Evolutionary conservation across 2,888 invertebrate genomes (phyloP).

Genomic region (Drosophila nr. perissopoda): DNA sequence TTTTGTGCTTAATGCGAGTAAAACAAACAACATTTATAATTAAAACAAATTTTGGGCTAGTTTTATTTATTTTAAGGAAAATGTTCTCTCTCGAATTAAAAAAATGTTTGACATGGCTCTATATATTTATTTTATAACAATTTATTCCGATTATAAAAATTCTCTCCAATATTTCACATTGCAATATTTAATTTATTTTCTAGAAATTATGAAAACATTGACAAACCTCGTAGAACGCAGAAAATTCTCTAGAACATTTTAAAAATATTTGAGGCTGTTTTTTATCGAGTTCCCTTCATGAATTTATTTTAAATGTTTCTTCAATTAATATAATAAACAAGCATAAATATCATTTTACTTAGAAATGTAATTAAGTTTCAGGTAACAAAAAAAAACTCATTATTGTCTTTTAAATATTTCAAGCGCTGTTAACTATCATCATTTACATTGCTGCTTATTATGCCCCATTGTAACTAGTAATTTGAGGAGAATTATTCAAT

Average conservation of each 20-base stretch:
- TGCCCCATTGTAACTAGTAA: conserved; percentile 30
- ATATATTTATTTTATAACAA: neutral
- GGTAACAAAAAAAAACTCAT: neutral
- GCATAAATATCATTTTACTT: neutral
- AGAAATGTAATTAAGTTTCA: neutral
- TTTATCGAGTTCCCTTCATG: neutral
- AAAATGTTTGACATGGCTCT: neutral
- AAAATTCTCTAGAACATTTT: neutral
- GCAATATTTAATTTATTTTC: neutral
- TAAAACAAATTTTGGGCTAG: neutral
- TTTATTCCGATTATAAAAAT: neutral
- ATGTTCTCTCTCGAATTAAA: neutral
- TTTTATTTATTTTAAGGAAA: neutral
- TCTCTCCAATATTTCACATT: neutral
- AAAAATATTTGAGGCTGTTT: neutral
- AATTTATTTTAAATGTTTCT: neutral
- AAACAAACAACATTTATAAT: neutral
- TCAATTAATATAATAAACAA: neutral
- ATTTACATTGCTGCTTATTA: conserved; percentile 32
- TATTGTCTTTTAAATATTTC: neutral
- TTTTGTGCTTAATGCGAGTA: neutral
- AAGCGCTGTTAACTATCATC: conserved; percentile 23
- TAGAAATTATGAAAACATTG: neutral
- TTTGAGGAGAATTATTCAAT: conserved; percentile 50
- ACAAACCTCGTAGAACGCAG: neutral